phyloP scores from a whole-genome alignment of 2,888 invertebrate species.

The Galeopsomyia nigrocyanea region DNA sequence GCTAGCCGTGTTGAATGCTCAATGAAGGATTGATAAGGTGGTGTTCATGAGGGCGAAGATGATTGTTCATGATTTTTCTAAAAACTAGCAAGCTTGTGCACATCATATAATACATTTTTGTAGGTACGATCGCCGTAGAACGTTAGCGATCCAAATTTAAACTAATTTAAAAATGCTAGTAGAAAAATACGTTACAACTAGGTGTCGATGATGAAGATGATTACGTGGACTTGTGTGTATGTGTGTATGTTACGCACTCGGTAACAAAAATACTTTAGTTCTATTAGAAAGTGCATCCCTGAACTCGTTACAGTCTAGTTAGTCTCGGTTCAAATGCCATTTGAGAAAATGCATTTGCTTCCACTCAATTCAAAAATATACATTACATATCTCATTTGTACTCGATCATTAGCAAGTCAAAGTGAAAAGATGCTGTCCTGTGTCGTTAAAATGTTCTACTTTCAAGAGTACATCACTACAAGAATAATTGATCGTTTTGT shows the following conservation, averaged over 20 bases:
- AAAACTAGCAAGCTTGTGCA: conserved; percentile 46
- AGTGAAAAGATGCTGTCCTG: conserved; percentile 15
- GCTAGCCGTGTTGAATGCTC: conserved; percentile 18
- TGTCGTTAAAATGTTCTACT: not conserved
- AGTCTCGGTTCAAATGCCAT: conserved; percentile 20
- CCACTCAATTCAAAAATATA: conserved; percentile 13
- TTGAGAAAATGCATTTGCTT: conserved; percentile 8
- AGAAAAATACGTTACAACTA: conserved; percentile 18
- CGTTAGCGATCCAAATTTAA: conserved; percentile 7
- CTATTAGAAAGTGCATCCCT: conserved; percentile 16
- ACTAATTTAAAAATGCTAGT: conserved; percentile 16
- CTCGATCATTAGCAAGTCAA: conserved; percentile 22
- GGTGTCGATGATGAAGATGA: conserved; percentile 11
- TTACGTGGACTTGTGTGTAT: not conserved
- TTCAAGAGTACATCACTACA: conserved; percentile 15
- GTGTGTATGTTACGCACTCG: conserved; percentile 13
- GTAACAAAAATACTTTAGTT: conserved; percentile 14
- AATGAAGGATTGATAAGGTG: conserved; percentile 9
- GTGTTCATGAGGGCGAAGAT: conserved; percentile 7
- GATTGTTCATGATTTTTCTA: conserved; percentile 31
- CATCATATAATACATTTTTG: conserved; percentile 19
- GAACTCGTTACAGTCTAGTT: conserved; percentile 1
- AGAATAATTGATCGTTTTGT: conserved; percentile 7
- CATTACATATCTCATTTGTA: conserved; percentile 30
- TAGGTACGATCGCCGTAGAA: conserved; percentile 24